Evolutionary conservation across 2,888 invertebrate genomes (phyloP).

Genomic region (Hypercompe scribonia): DNA sequence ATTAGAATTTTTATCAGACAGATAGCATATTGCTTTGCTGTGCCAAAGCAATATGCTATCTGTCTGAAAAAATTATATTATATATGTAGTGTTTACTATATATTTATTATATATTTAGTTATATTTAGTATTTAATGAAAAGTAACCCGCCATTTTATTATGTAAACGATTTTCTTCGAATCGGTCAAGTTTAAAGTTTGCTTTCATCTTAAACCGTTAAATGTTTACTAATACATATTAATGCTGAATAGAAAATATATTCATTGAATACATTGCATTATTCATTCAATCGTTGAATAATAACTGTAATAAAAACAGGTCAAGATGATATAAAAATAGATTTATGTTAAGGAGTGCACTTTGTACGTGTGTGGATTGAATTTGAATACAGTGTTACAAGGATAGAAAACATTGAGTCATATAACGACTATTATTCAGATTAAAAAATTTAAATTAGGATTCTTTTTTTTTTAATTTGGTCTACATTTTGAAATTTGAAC

Average conservation of each 20-base stretch:
- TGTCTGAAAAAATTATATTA: too few relatives aligned
- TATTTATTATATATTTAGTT: too few relatives aligned
- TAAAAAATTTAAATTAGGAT: background rate
- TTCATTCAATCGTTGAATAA: conserved; percentile 39
- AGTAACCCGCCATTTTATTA: background rate
- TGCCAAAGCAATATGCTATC: too few relatives aligned
- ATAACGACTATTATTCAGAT: background rate
- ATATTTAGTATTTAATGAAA: background rate
- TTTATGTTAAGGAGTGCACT: background rate
- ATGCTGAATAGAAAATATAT: conserved; percentile 64
- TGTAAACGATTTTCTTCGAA: conserved; percentile 15
- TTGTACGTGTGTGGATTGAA: background rate
- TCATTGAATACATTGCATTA: conserved; percentile 56
- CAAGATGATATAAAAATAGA: conserved; percentile 18
- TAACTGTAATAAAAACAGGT: conserved; percentile 13
- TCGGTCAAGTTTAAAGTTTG: conserved; percentile 35
- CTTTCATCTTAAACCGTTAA: conserved; percentile 48
- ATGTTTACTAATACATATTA: conserved; percentile 62
- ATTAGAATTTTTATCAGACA: too few relatives aligned
- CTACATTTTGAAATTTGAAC: background rate
- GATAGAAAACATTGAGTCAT: background rate
- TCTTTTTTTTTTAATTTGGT: background rate
- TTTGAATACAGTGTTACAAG: conserved; percentile 3
- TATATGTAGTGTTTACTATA: too few relatives aligned
- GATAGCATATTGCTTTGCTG: too few relatives aligned